phyloP scores from a whole-genome alignment of 2,113 vertebrate genomes.

The Otis tarda region DNA sequence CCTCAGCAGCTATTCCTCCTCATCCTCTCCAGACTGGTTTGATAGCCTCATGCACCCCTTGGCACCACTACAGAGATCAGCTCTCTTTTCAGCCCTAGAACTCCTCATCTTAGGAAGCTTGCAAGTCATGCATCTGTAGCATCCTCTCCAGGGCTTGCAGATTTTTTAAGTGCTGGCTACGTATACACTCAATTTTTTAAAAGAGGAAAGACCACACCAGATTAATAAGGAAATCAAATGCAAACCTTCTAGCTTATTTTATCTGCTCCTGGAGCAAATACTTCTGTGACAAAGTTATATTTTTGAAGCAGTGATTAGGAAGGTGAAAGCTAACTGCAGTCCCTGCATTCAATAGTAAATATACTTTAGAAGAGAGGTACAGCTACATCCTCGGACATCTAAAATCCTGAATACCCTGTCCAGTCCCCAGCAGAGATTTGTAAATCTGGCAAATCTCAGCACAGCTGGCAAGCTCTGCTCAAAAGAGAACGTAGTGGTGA shows the following conservation, averaged over 20 bases:
- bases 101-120: not conserved
- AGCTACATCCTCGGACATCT: not conserved
- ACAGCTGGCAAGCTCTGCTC: not conserved
- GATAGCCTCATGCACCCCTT: not conserved
- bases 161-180: not conserved
- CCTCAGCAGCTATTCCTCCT: not conserved
- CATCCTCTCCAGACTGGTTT: not conserved
- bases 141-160: not conserved
- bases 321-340: not conserved
- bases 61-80: not conserved
- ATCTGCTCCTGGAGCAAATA: not conserved
- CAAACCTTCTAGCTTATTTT: not conserved
- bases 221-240: not conserved
- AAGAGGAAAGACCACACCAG: not conserved
- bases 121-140: not conserved
- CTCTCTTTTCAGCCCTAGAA: not conserved
- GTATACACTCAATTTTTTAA: not conserved
- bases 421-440: not conserved
- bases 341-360: not conserved
- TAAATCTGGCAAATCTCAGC: conserved; percentile 10
- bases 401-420: not conserved
- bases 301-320: not conserved
- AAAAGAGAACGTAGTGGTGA: not conserved
- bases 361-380: not conserved
- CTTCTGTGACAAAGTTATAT: not conserved